Base-by-base conservation (phyloP, 2,113 vertebrate species). In the Seriola dumerili region DNA sequence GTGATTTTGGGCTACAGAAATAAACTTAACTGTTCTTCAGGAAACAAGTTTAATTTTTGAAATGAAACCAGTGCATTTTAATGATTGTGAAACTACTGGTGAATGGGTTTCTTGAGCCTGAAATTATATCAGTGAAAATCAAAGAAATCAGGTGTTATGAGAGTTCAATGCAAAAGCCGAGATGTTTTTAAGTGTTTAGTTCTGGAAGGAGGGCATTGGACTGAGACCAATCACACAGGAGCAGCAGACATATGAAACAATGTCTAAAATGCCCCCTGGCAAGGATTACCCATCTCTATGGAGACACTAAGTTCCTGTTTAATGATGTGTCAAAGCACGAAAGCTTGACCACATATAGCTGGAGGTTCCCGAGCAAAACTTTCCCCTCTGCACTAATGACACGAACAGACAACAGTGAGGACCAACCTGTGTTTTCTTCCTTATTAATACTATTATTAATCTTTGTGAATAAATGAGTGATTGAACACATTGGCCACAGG, bases 241-340 rank as follows among this genome's bases (percentile, higher is more conserved):
- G 34, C 23, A 42, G 23, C 64, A 80, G 69, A 34, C 63, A 29
- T 79, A 62, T 76, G 34, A 81, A 78, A 70, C 81, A 36, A 57
- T 52, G 63, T 81, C 48, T 54, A 8, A 72, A 68, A 80, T 58
- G 42, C 72, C 84, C 79, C 76, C 44, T 44, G 72, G 70, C 69
- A 72, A 64, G 66, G 82, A 76, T 80, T 85, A 61, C 36, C 69
- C 9, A 81, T 85, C 80, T 83, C 84, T 83, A 65, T 83, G 66
- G 73, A 86, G 79, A 90, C 78, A 69, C 36, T 50, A 72, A 81
- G 87, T 80, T 84, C 61, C 78, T 73, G 74, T 78, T 87, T 81
- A 83, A 89, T 87, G 76, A 86, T 86, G 82, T 76, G 79, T 87
- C 79, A 85, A 69, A 83, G 76, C 78, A 86, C 9, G 52, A 81